Base-by-base conservation (phyloP, 2,113 vertebrate species). In the Phainopepla nitens region DNA sequence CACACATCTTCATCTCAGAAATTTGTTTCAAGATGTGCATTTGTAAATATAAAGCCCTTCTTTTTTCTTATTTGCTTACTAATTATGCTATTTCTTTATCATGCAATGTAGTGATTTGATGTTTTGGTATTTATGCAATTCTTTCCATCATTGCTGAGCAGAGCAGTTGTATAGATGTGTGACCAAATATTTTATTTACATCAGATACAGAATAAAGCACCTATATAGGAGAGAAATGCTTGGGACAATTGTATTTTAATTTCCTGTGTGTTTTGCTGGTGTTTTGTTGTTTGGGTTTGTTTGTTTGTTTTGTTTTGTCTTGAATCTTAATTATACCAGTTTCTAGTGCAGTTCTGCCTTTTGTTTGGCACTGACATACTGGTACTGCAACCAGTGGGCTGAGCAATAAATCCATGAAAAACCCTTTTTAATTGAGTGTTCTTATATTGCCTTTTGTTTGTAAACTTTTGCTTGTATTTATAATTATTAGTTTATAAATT, bases 1-100 rank as follows among this genome's bases (percentile, higher is more conserved):
- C 0, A 0, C 36, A 27, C 3, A 15, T 58, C 20, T 64, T 47
- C 3, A 14, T n/a, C 33, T 41, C 3, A 56, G 29, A 56, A 81
- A 42, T 39, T 15, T 77, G 3, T 31, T 56, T 73, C 16, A 61
- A 61, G 21, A 24, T 54, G 12, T 68, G 4, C 4, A 22, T 79
- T 75, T 76, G 5, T 66, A 49, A 44, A 29, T 15, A 24, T n/a
- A 61, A 61, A 31, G 5, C n/a, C n/a, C n/a, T n/a, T 31, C 1
- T 7, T 25, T 62, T 15, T 60, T 27, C 12, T 39, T 66, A 45
- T 10, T 73, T 73, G 13, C 7, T 57, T 42, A 25, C 39, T 9
- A 69, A 2, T 47, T 51, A 44, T 18, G 15, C 5, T 49, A 1
- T 83, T 79, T 82, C 42, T 71, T 87, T 66, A 36, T 5, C 6